phyloP scores from a whole-genome alignment of 2,888 invertebrate species.

The Leptogaster cylindrica region DNA sequence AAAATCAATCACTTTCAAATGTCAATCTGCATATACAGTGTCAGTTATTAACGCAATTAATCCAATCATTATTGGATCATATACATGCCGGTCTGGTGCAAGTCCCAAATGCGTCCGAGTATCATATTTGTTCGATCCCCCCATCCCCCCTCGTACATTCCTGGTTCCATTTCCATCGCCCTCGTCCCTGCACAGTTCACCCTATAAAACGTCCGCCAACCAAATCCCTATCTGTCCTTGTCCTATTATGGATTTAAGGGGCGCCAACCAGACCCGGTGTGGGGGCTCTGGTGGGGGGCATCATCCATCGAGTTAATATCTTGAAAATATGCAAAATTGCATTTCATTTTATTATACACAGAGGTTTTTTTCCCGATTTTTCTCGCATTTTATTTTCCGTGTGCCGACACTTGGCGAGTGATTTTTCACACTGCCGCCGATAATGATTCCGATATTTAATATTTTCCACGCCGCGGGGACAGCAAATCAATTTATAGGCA shows the following conservation, averaged over 20 bases:
- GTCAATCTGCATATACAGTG: conserved; percentile 54
- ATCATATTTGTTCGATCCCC: not conserved
- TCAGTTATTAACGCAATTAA: conserved; percentile 63
- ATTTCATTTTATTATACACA: conserved; percentile 44
- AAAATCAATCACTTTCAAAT: conserved; percentile 52
- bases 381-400: conserved; percentile 37
- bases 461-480: conserved; percentile 26
- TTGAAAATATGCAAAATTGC: conserved; percentile 47
- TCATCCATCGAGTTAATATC: conserved; percentile 46
- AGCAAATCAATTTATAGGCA: conserved; percentile 31
- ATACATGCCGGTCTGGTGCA: conserved; percentile 51
- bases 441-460: conserved; percentile 42
- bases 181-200: not conserved
- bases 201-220: not conserved
- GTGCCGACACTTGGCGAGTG: conserved; percentile 49
- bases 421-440: conserved; percentile 49
- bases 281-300: conserved; percentile 30
- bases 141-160: not conserved
- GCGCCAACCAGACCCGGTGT: not conserved
- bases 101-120: conserved; percentile 37
- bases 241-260: conserved; percentile 35
- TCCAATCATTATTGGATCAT: conserved; percentile 61
- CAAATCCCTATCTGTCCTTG: conserved; percentile 36
- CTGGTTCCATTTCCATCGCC: too few relatives aligned
- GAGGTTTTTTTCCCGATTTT: conserved; percentile 35